Evolutionary conservation across 2,888 invertebrate species (phyloP).

Genomic region (Byasa hedistus): DNA sequence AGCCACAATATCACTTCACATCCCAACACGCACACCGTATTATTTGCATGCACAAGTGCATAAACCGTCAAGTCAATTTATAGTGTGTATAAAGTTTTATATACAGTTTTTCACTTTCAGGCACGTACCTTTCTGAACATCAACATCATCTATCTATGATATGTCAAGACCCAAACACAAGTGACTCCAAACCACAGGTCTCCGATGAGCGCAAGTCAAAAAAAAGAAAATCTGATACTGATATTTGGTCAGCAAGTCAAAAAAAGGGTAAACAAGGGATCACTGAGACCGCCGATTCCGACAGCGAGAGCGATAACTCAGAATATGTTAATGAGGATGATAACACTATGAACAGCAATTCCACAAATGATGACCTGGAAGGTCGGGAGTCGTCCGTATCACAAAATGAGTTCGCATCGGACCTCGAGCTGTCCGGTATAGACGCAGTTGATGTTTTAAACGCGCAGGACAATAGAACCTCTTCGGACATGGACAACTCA

Average conservation of each 20-base stretch:
- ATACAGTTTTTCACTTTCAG: slow-evolving; percentile 41
- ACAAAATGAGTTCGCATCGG: slow-evolving; percentile 81
- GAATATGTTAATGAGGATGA: slow-evolving; percentile 74
- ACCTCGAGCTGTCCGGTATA: slow-evolving; percentile 82
- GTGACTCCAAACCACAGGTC: slow-evolving; percentile 51
- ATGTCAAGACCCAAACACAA: slow-evolving; percentile 58
- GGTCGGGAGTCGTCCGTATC: slow-evolving; percentile 69
- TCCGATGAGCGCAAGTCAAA: slow-evolving; percentile 75
- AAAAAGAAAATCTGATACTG: slow-evolving; percentile 82
- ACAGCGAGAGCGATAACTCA: slow-evolving; percentile 76
- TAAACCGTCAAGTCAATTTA: background rate
- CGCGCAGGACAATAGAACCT: slow-evolving; percentile 63
- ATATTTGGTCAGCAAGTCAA: slow-evolving; percentile 79
- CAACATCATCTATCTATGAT: slow-evolving; percentile 71
- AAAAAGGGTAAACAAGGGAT: slow-evolving; percentile 82
- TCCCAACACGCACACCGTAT: too few species aligned
- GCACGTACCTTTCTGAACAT: slow-evolving; percentile 70
- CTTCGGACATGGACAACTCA: slow-evolving; percentile 81
- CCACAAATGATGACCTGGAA: slow-evolving; percentile 67
- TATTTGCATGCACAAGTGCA: too few species aligned
- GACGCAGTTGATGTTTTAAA: slow-evolving; percentile 81
- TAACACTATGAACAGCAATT: slow-evolving; percentile 70
- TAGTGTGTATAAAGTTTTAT: background rate
- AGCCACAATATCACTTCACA: too few species aligned
- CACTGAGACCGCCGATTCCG: slow-evolving; percentile 82